Base-by-base conservation (phyloP, 2,797 vertebrate species). In the Myiotriccus ornatus region DNA sequence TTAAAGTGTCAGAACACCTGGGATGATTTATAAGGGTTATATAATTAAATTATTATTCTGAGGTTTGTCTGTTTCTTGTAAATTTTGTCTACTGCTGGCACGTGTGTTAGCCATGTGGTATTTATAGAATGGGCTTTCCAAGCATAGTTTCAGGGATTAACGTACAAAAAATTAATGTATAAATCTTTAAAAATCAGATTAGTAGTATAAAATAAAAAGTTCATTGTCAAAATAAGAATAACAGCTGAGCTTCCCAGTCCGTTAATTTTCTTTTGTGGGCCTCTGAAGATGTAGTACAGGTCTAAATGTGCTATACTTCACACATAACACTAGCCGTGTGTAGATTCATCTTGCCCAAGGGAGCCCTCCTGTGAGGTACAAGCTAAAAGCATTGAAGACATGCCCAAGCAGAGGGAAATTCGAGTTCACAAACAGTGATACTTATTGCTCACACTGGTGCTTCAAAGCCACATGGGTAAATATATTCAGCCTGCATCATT, bases 101-200 rank as follows among this genome's bases (percentile, higher is more conserved):
- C 17, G 18, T 81, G 62, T 14, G 1, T 87, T 94, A 89, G 60
- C 34, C 2, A 14, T 56, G 41, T 53, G 86, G 59, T 90, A 76
- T 92, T 96, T 95, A 90, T 22, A 89, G 12, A 76, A 47, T 23
- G 12, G 44, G n/a, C 14, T 57, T 96, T 93, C 56, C 47, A 84
- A 87, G 50, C 64, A 75, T 56, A 80, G 69, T 64, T 95, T 95
- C 49, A 77, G 37, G 41, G 60, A 93, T 92, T 86, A 94, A 91
- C 55, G 43, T 52, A 76, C 50, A 4, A 90, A 91, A 94, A 86
- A 86, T 20, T 81, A 75, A 93, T 34, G 43, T 46, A 87, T 92
- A 92, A 93, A 91, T 92, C 92, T 91, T 63, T 75, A 57, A 89
- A 95, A 95, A 95, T 85, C 79, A 85, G 81, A 95, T 93, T 91